Evolutionary conservation across 2,888 invertebrate species (phyloP).

Genomic region (Coleophora deauratella): DNA sequence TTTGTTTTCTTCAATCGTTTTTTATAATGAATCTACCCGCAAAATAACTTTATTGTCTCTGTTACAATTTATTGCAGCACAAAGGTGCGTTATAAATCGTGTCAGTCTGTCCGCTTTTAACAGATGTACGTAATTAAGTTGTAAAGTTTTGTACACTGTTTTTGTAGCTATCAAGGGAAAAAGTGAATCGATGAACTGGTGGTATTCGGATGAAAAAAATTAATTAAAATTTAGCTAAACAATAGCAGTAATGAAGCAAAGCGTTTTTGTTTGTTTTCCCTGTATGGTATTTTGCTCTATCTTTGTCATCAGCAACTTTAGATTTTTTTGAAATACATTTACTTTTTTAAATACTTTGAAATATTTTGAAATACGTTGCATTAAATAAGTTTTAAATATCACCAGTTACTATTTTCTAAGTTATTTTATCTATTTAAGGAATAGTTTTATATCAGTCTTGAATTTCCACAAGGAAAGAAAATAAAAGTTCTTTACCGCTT

Average conservation of each 20-base stretch:
- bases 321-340: too few species aligned
- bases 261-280: conserved; percentile 14
- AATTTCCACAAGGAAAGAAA: conserved; percentile 22
- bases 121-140: conserved; percentile 70
- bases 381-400: too few species aligned
- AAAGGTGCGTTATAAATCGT: conserved; percentile 65
- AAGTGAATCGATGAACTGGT: conserved; percentile 31
- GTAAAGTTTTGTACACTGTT: conserved; percentile 56
- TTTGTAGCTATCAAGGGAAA: conserved; percentile 45
- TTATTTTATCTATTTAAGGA: too few species aligned
- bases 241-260: conserved; percentile 28
- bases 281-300: conserved; percentile 25
- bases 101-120: conserved; percentile 45
- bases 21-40: conserved; percentile 31
- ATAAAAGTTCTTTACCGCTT: conserved; percentile 16
- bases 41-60: conserved; percentile 55
- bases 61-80: conserved; percentile 54
- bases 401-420: too few species aligned
- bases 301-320: conserved; percentile 45
- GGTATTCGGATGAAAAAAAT: conserved; percentile 25
- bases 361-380: too few species aligned
- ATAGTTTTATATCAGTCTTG: too few species aligned
- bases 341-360: conserved; percentile 27
- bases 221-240: conserved; percentile 43
- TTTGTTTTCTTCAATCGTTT: conserved; percentile 67